A percentile compares a stretch with the other conserved stretches of the same genome.
Evolutionary conservation across 35 echinoderm and acorn worm species (phyloP).

Genomic region (Hemicentrotus pulcherrimus): DNA sequence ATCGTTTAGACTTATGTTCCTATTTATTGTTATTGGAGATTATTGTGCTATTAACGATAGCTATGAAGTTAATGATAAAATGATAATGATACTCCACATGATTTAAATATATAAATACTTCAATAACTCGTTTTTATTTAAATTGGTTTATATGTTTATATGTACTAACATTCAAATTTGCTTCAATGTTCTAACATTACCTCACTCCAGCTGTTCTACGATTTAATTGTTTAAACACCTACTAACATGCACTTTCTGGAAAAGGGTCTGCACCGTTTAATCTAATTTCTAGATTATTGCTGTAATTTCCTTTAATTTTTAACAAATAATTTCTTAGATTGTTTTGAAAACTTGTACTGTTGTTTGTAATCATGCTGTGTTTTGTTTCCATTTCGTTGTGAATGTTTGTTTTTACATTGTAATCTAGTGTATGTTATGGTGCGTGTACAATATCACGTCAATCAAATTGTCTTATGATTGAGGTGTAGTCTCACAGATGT

Average conservation of each 20-base stretch:
- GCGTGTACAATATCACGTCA: not conserved
- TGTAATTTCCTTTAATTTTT: not conserved
- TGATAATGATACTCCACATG: too few species aligned
- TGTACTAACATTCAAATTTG: not conserved
- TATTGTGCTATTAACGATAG: too few species aligned
- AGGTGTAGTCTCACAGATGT: not conserved
- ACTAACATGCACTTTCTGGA: not conserved
- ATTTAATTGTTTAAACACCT: not conserved
- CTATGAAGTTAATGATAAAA: too few species aligned
- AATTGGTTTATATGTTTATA: not conserved
- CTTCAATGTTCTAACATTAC: not conserved
- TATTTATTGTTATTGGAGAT: too few species aligned
- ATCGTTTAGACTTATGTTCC: too few species aligned
- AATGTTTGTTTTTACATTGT: not conserved
- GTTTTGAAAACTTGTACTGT: not conserved
- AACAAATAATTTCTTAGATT: not conserved
- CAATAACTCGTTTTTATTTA: too few species aligned
- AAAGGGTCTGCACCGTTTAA: not conserved
- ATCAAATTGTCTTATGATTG: not conserved
- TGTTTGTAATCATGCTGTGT: not conserved
- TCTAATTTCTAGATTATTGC: not conserved
- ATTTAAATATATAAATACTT: too few species aligned
- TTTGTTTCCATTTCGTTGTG: not conserved
- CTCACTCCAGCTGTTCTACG: not conserved
- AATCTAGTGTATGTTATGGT: not conserved